Evolutionary conservation across 2,888 invertebrate genomes (phyloP), one percentile per base, ranked within the genome.

Genomic region (Spisula solida): DNA sequence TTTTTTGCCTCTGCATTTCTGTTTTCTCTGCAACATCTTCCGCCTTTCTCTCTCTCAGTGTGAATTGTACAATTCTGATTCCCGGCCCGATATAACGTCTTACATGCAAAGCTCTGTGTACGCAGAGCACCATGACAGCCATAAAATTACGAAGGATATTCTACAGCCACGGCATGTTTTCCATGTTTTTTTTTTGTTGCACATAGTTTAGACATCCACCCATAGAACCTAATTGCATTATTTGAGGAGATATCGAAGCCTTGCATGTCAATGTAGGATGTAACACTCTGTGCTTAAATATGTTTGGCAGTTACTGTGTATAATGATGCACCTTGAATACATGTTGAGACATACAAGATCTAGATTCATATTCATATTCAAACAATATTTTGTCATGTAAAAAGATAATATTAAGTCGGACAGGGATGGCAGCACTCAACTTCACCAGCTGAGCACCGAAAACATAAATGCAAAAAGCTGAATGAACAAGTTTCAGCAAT

Each of bases 1-100:
- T 75, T 75, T 31, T 75, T 34, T 8, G 8, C 8, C 8, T 41
- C 8, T 41, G 2, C 41, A 34, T 75, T 34, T 75, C 75, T 75
- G 75, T 75, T 75, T 75, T 75, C 75, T 34, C 75, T 75, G 31
- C 34, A 75, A 10, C 60, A 75, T 75, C 75, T 75, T 75, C 75
- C 75, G 75, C 75, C 75, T 75, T 75, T 75, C 60, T 75, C 34
- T 75, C 60, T 60, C 29, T 5, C 14, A 75, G 29, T 75, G 75
- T 75, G 75, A 75, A 34, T 75, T 75, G 75, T 75, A 75, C 75
- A 75, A 34, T 75, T 75, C 75, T 75, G 75, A 34, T 75, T 75
- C 31, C 75, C 34, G 16, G 31, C 34, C 75, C 31, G 75, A 75
- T 34, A 75, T 75, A 34, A 75, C 29, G n/a, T 31, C 29, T 34